Base-by-base conservation (phyloP, 2,113 vertebrate genomes). In the Uropsilus gracilis region DNA sequence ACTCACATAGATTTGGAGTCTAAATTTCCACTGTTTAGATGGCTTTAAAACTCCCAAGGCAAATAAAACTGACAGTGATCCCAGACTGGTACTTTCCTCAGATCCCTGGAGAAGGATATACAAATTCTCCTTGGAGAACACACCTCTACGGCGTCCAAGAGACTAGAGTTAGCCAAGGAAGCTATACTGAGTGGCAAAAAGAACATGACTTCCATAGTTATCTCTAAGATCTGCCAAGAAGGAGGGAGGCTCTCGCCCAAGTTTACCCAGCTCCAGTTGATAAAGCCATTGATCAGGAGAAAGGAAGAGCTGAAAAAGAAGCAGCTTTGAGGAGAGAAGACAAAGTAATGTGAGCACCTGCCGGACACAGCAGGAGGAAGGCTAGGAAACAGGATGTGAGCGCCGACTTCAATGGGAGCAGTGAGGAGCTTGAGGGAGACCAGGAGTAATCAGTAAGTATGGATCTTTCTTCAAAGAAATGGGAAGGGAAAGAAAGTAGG, bases 351-450 rank as follows among this genome's bases (percentile, higher is more conserved):
- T 7, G 28, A 18, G n/a, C 16, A 1, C 14, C 32, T 30, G 16
- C 1, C 5, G 32, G 28, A 72, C 55, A 7, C 0, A 11, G 14
- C 5, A 8, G 20, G 18, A 1, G 28, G 9, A 44, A 53, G 44
- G 3, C 80, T 32, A 11, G n/a, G 44, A 55, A 84, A n/a, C 32
- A 34, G 46, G 32, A 46, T 32, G 1, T 32, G 1, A 24, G 44
- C 26, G 13, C 4, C n/a, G 39, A 39, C 94, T 72, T 32, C 44
- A 34, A 32, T 2, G 26, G 37, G 16, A 22, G 3, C 28, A 13
- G 6, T 64, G 20, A 55, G 53, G 18, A 55, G 46, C 37, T 26
- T 8, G 26, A 8, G 3, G 17, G 55, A 44, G 37, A 37, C 9
- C 44, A 61, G 39, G 13, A 24, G 14, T 20, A 50, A 12, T 59